Evolutionary conservation across 2,113 vertebrate genomes (phyloP).

Genomic region (Silurus meridionalis): DNA sequence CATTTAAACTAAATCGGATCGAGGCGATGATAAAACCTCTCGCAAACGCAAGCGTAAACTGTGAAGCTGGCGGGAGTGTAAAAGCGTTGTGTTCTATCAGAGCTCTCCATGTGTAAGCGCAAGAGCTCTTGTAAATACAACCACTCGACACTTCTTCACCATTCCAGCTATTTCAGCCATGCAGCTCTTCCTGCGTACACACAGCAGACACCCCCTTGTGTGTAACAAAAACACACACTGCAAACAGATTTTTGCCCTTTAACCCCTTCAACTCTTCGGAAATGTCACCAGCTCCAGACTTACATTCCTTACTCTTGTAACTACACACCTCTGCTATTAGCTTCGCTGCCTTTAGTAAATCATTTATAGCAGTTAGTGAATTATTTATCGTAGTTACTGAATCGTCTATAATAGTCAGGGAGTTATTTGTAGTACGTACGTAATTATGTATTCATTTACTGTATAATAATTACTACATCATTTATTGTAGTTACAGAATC

Average conservation of each 20-base stretch:
- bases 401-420: background rate
- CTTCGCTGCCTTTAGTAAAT: background rate
- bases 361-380: background rate
- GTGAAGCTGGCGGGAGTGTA: background rate
- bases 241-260: constrained; percentile 18
- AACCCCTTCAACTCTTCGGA: background rate
- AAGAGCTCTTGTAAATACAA: constrained; percentile 8
- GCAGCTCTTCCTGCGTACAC: constrained; percentile 12
- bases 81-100: background rate
- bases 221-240: constrained; percentile 10
- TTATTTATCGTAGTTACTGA: background rate
- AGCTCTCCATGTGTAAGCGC: background rate
- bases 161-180: constrained; percentile 23
- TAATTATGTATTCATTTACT: too few species aligned
- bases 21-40: background rate
- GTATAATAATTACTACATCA: background rate
- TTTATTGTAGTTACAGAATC: background rate
- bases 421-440: background rate
- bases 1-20: background rate
- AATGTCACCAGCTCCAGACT: background rate
- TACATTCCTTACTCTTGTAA: background rate
- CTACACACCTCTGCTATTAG: background rate
- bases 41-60: background rate
- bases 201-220: constrained; percentile 8
- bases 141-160: background rate